phyloP scores from a whole-genome alignment of 2,888 invertebrate species.

The Conistra vaccinii region DNA sequence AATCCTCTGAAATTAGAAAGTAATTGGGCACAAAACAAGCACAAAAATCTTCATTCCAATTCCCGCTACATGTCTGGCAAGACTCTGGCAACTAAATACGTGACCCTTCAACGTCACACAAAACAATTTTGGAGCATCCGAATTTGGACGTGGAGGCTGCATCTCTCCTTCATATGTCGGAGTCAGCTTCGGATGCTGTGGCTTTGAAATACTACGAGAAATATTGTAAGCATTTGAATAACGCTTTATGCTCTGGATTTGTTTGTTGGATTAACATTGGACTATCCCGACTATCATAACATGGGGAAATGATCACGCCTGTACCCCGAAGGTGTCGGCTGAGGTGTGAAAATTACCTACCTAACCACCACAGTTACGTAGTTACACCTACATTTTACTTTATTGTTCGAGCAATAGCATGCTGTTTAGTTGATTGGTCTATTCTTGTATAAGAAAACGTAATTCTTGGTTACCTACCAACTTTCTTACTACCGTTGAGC shows the following conservation, averaged over 20 bases:
- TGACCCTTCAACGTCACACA: constrained; percentile 68
- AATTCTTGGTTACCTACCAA: background rate
- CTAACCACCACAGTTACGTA: too few species aligned
- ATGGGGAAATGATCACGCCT: background rate
- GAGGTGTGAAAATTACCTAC: background rate
- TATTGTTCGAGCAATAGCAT: background rate
- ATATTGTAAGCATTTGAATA: constrained; percentile 45
- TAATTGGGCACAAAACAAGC: constrained; percentile 54
- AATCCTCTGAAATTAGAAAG: constrained; percentile 53
- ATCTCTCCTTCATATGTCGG: constrained; percentile 54
- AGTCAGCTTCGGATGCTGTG: constrained; percentile 37
- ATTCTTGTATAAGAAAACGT: background rate
- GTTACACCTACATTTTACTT: background rate
- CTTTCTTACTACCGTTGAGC: background rate
- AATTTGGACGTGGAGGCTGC: constrained; percentile 54
- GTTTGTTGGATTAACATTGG: constrained; percentile 2
- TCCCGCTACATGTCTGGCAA: constrained; percentile 57
- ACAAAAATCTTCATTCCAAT: constrained; percentile 58
- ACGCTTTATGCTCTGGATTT: constrained; percentile 23
- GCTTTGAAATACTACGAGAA: constrained; percentile 44
- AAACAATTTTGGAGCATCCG: constrained; percentile 63
- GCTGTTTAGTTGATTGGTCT: background rate
- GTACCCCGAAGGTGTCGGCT: too few species aligned
- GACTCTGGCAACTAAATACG: constrained; percentile 59
- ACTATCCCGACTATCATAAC: constrained; percentile 1